phyloP scores from a whole-genome alignment of 2,797 vertebrate genomes.

The Poecilia picta region DNA sequence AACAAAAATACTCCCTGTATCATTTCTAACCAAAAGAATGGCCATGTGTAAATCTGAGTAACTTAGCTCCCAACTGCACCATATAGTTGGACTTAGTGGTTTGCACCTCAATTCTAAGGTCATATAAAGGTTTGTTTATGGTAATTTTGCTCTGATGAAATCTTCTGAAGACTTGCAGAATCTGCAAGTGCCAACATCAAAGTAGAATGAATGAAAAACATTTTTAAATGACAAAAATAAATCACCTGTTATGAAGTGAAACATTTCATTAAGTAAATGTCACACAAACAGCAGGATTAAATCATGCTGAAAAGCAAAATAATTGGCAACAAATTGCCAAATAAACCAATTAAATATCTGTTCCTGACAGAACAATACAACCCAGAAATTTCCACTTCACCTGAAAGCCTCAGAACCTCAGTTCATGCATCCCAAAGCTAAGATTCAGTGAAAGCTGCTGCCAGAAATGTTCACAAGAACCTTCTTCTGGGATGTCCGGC shows the following conservation, averaged over 20 bases:
- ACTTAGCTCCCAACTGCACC: background rate
- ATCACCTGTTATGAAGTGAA: background rate
- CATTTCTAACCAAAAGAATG: background rate
- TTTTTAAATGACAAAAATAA: background rate
- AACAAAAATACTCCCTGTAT: background rate
- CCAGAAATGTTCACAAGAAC: conserved; percentile 41
- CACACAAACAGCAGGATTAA: background rate
- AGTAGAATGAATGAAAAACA: background rate
- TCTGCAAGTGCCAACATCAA: background rate
- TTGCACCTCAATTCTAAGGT: background rate
- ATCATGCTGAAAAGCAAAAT: background rate
- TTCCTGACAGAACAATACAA: background rate
- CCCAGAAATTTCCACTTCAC: background rate
- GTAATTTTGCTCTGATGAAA: background rate
- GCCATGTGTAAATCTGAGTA: too few species aligned
- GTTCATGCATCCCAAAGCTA: background rate
- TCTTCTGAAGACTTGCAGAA: background rate
- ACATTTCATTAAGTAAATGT: background rate
- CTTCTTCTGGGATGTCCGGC: conserved; percentile 25
- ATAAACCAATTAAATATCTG: too few species aligned
- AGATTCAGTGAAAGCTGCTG: conserved; percentile 6
- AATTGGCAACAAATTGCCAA: background rate
- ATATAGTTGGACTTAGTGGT: background rate
- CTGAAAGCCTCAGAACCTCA: background rate
- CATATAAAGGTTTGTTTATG: background rate